These are phyloP conservation scores for Calliphora vicina DNA, from an alignment of 1,140 invertebrate species.

Conservation along the genomic window DNA sequence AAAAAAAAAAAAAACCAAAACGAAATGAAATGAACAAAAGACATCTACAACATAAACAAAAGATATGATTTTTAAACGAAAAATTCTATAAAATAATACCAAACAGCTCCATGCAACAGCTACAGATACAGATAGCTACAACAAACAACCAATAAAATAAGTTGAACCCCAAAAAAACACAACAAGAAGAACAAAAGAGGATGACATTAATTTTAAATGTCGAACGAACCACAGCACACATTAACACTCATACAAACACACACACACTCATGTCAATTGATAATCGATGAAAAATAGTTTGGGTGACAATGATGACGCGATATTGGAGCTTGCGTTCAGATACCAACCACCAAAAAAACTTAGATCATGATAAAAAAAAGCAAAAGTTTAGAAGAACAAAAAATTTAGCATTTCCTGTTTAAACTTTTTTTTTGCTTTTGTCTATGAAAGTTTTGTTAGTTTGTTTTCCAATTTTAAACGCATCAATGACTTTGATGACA, in stretches of 20 bases:
- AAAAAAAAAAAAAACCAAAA: background rate
- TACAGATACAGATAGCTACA: background rate
- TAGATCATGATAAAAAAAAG: background rate
- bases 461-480: slow-evolving; percentile 10
- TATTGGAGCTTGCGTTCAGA: background rate
- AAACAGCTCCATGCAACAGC: background rate
- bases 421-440: background rate
- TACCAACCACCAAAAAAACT: background rate
- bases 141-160: background rate
- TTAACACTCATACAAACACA: background rate
- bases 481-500: background rate
- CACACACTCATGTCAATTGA: background rate
- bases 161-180: background rate
- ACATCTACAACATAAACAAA: background rate
- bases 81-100: background rate
- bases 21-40: background rate
- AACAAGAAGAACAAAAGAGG: background rate
- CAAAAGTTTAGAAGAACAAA: background rate
- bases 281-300: background rate
- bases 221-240: background rate
- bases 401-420: slow-evolving; percentile 16
- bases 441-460: background rate
- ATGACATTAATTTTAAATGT: background rate
- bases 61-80: background rate
- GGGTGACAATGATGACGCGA: background rate